Evolutionary conservation across 1,140 invertebrate species (phyloP).

Genomic region (Sitobion miscanthi): DNA sequence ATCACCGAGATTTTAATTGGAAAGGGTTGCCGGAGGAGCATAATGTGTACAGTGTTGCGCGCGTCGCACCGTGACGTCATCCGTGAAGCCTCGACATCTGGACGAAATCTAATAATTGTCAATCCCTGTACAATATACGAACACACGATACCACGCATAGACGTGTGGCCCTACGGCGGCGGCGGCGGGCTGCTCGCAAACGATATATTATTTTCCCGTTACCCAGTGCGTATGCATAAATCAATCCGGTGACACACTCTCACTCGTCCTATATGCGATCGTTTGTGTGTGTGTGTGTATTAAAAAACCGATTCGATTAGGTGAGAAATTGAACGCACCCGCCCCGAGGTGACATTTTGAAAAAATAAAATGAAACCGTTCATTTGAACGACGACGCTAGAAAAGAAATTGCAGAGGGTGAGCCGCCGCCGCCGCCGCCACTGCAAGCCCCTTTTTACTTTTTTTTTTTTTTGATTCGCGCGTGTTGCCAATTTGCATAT

Average conservation of each 20-base stretch:
- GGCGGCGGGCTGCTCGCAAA: background rate
- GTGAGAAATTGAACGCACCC: slow-evolving; percentile 51
- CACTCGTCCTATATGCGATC: background rate
- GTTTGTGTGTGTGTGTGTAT: background rate
- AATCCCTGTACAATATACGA: slow-evolving; percentile 23
- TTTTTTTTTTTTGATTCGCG: background rate
- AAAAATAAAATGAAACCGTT: slow-evolving; percentile 8
- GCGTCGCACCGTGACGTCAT: slow-evolving; percentile 38
- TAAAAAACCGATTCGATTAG: slow-evolving; percentile 55
- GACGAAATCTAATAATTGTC: slow-evolving; percentile 52
- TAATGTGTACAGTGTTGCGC: background rate
- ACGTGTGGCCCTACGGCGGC: background rate
- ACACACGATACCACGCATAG: background rate
- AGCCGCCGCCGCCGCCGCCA: background rate
- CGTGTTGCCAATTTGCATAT: slow-evolving; percentile 35
- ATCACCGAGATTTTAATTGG: slow-evolving; percentile 55
- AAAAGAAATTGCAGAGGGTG: slow-evolving; percentile 33
- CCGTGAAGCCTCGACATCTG: slow-evolving; percentile 45
- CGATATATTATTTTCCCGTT: slow-evolving; percentile 16
- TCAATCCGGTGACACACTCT: background rate
- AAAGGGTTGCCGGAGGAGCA: slow-evolving; percentile 44
- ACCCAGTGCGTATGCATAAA: slow-evolving; percentile 4
- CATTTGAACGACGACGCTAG: slow-evolving; percentile 21
- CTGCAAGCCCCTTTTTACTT: background rate
- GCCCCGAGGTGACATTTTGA: slow-evolving; percentile 51